phyloP scores from a whole-genome alignment of 1,140 invertebrate species.

The Drosophila sp. region DNA sequence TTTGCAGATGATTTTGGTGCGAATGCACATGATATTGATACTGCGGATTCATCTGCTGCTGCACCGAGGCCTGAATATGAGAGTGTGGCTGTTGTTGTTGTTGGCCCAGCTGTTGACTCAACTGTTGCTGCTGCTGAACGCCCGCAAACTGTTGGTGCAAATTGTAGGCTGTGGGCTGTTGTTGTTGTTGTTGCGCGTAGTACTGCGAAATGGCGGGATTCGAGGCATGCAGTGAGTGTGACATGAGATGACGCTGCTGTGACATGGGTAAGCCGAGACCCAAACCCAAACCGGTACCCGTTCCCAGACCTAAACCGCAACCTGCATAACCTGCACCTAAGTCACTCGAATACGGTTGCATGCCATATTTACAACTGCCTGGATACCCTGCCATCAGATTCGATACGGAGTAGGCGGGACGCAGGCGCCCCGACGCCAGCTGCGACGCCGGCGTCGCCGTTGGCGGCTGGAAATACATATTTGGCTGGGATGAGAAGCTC shows the following conservation, averaged over 20 bases:
- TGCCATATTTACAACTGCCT: conserved; percentile 67
- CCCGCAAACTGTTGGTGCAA: conserved; percentile 81
- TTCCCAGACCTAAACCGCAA: conserved; percentile 15
- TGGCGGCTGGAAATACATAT: conserved; percentile 80
- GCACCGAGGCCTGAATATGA: conserved; percentile 82
- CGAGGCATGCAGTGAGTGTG: conserved; percentile 81
- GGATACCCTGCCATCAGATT: conserved; percentile 68
- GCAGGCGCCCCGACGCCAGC: conserved; percentile 65
- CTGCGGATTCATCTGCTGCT: conserved; percentile 82
- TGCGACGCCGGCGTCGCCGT: conserved; percentile 39
- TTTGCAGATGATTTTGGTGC: conserved; percentile 82
- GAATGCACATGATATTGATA: conserved; percentile 83
- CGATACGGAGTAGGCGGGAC: conserved; percentile 80
- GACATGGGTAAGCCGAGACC: conserved; percentile 38
- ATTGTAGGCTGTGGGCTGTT: conserved; percentile 62
- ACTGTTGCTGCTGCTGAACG: conserved; percentile 71
- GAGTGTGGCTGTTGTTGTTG: conserved; percentile 65
- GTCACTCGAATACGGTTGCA: conserved; percentile 65
- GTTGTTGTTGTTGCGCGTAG: conserved; percentile 67
- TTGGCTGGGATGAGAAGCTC: conserved; percentile 84
- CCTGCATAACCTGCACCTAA: conserved; percentile 28
- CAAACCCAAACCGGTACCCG: conserved; percentile 14
- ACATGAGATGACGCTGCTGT: conserved; percentile 79
- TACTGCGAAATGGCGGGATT: conserved; percentile 84
- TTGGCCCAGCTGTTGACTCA: conserved; percentile 33